These are phyloP conservation scores for Reticulitermes lucifugus DNA, from an alignment of 2,888 invertebrate species.

Conservation along the genomic window DNA sequence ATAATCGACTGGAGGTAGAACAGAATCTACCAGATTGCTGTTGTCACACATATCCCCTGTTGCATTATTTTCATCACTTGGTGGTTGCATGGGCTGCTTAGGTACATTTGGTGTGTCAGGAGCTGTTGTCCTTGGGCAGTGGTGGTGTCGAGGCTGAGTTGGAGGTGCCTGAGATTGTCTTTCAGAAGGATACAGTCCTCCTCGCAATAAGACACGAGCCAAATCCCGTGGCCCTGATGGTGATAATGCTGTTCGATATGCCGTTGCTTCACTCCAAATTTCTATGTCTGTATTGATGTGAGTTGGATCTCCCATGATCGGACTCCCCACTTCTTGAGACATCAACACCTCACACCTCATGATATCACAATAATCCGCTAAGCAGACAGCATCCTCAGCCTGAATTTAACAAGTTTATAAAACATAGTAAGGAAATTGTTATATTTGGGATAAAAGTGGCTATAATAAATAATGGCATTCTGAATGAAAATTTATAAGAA, in stretches of 20 bases:
- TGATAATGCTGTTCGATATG: conserved; percentile 74
- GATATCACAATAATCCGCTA: conserved; percentile 95
- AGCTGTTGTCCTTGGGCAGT: conserved; percentile 60
- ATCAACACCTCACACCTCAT: conserved; percentile 93
- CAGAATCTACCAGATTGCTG: conserved; percentile 72
- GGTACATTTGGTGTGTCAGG: conserved; percentile 60
- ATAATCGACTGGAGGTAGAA: conserved; percentile 74
- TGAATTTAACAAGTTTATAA: conserved; percentile 60
- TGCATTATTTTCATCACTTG: conserved; percentile 49
- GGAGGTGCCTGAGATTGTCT: conserved; percentile 43
- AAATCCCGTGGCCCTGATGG: conserved; percentile 65
- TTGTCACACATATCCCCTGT: conserved; percentile 57
- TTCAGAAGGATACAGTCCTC: conserved; percentile 44
- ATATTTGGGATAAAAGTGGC: no score
- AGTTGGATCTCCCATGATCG: conserved; percentile 62
- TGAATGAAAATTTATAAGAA: no score
- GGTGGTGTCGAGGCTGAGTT: conserved; percentile 53
- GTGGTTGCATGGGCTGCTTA: neutral
- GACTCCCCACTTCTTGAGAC: conserved; percentile 69
- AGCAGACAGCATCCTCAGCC: conserved; percentile 93
- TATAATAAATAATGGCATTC: no score
- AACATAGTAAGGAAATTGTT: neutral
- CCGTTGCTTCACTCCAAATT: conserved; percentile 84
- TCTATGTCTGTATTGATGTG: conserved; percentile 80
- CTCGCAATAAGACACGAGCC: conserved; percentile 62